Percentiles rank a stretch among this genome's conserved stretches.
These are phyloP conservation scores for Origma solitaria DNA, from an alignment of 2,113 vertebrate genomes.

Conservation along the genomic window DNA sequence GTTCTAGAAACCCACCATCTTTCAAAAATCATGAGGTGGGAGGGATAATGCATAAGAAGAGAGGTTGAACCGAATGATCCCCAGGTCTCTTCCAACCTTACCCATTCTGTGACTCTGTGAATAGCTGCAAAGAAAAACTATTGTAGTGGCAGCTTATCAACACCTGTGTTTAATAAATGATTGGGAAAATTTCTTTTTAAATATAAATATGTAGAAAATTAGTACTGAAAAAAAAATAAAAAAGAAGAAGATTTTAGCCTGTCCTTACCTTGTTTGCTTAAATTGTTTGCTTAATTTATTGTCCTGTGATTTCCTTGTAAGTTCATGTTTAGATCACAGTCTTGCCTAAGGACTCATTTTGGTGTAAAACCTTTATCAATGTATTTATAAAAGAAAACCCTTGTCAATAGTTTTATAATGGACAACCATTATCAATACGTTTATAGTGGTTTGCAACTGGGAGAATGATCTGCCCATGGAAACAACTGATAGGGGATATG, in stretches of 20 bases:
- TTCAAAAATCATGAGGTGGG: accelerated
- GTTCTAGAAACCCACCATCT: neutral
- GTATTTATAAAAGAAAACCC: neutral
- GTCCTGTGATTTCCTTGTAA: neutral
- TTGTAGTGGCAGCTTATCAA: neutral
- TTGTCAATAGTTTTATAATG: neutral
- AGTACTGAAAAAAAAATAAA: neutral
- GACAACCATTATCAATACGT: neutral
- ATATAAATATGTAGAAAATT: neutral
- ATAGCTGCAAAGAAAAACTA: neutral
- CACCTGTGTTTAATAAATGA: neutral
- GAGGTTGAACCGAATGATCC: neutral
- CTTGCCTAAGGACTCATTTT: neutral
- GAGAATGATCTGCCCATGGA: neutral
- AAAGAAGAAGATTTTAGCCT: neutral
- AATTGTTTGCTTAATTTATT: neutral
- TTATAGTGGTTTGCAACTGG: neutral
- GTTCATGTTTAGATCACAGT: neutral
- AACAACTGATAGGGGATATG: neutral
- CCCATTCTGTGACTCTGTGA: neutral
- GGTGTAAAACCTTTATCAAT: neutral
- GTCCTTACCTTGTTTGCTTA: neutral
- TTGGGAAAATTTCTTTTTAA: neutral
- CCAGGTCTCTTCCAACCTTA: neutral
- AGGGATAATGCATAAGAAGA: neutral